Evolutionary conservation across 2,797 vertebrate genomes (phyloP).

Genomic region (Loriculus beryllinus): DNA sequence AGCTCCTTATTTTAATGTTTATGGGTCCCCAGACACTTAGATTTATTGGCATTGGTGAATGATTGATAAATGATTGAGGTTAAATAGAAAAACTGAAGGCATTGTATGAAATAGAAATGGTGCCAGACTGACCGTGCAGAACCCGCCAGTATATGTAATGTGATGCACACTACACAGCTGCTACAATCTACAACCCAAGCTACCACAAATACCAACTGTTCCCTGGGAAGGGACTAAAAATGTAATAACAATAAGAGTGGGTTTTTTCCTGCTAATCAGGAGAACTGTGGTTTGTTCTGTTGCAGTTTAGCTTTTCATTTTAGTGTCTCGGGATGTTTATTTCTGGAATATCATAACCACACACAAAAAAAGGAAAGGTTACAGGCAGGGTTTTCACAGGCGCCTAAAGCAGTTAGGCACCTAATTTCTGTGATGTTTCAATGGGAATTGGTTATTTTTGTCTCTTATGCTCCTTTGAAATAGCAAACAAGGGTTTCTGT

Average conservation of each 20-base stretch:
- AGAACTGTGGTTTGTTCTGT: neutral
- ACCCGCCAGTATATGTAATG: slow-evolving; percentile 58
- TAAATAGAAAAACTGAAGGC: slow-evolving; percentile 66
- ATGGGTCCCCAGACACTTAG: slow-evolving; percentile 67
- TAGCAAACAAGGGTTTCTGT: neutral
- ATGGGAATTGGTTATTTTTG: neutral
- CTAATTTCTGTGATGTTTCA: neutral
- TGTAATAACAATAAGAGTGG: neutral
- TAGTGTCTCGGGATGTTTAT: neutral
- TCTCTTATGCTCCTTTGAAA: neutral
- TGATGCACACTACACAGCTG: slow-evolving; percentile 39
- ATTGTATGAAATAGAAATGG: slow-evolving; percentile 62
- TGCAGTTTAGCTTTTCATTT: slow-evolving; percentile 22
- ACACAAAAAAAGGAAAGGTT: neutral
- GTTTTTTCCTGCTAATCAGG: neutral
- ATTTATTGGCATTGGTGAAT: slow-evolving; percentile 71
- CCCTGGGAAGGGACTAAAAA: neutral
- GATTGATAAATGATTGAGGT: slow-evolving; percentile 71
- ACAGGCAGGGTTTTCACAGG: neutral
- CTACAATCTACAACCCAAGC: slow-evolving; percentile 1
- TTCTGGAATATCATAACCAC: neutral
- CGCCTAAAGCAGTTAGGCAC: neutral
- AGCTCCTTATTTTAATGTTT: slow-evolving; percentile 75
- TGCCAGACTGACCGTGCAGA: slow-evolving; percentile 50
- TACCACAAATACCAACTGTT: slow-evolving; percentile 66